Base-by-base conservation (phyloP, 2,888 invertebrate genomes). In the Euproctis similis region DNA sequence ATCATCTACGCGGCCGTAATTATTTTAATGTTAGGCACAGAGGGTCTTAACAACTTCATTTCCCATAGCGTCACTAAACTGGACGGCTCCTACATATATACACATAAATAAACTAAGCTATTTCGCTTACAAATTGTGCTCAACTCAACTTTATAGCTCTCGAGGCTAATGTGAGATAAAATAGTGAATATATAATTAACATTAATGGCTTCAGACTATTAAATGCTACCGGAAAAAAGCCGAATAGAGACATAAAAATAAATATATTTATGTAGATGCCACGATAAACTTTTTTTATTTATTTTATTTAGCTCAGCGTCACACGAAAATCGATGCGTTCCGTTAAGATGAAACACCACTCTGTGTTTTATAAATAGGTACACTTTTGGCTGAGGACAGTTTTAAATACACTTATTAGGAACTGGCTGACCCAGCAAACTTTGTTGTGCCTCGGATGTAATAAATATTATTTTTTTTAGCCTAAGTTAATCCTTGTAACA, bases 211-310 rank as follows among this genome's bases (percentile, higher is more conserved):
- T 66, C 60, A 64, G 73, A 80, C 81, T 82, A 80, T 80, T 81
- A 80, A 77, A 69, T 50, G 82, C 81, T 82, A 82, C 82, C 78
- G 81, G 78, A 78, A 80, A 73, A 59, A 69, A 68, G 64, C 59
- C 66, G 73, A 70, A 84, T 84, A 72, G 69, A 82, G 81, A 81
- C 81, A 77, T 82, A 69, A 81, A 78, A 81, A 77, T 81, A 77
- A 78, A 78, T 78, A 81, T 70, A 76, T n/a, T n/a, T 76, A 73
- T 73, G 77, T 77, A 73, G 78, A 82, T 78, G 65, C 37, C 46
- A 45, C 46, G 78, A 78, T 80, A 72, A 72, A 59, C 37, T 56
- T 68, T 73, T 71, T 75, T 72, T 69, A 73, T 71, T 76, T 72
- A 76, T 72, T n/a, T n/a, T n/a, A 59, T 60, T 61, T 66, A 62